Conservation (phyloP, 2,113 vertebrate species). For the Hyaena hyaena region DNA sequence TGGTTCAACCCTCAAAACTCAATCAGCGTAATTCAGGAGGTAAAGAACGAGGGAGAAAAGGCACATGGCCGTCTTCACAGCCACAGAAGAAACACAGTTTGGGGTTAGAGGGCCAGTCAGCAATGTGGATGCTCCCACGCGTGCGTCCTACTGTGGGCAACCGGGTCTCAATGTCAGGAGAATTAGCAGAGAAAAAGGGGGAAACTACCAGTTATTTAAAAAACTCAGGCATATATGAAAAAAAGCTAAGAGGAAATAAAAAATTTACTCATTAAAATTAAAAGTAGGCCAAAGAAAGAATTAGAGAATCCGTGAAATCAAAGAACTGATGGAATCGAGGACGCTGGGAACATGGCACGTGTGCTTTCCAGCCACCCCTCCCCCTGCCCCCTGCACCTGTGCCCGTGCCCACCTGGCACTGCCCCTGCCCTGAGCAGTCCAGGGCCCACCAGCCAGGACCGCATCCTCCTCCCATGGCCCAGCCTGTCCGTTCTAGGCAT, state of each 20-base stretch:
- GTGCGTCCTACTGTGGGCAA: fast-evolving
- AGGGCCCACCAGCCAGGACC: neutral
- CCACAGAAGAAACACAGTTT: fast-evolving
- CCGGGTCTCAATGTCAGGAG: neutral
- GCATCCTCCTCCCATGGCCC: neutral
- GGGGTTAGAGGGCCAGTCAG: too few species aligned
- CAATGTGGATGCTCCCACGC: too few species aligned
- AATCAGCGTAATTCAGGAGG: fast-evolving
- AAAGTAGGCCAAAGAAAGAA: neutral
- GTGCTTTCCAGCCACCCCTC: neutral
- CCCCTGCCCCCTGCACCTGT: neutral
- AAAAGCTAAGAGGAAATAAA: neutral
- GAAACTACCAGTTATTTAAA: too few species aligned
- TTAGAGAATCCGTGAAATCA: neutral
- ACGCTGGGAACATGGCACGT: too few species aligned
- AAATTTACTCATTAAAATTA: neutral
- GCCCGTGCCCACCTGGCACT: neutral
- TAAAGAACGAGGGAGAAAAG: neutral
- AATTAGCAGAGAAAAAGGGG: neutral
- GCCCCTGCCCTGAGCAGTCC: neutral
- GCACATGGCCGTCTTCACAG: too few species aligned
- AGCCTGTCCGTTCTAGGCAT: neutral
- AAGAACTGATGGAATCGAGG: neutral
- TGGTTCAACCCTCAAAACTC: neutral
- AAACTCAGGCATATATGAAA: neutral